Evolutionary conservation across 2,888 invertebrate genomes (phyloP).

Genomic region (Tenodera sinensis): DNA sequence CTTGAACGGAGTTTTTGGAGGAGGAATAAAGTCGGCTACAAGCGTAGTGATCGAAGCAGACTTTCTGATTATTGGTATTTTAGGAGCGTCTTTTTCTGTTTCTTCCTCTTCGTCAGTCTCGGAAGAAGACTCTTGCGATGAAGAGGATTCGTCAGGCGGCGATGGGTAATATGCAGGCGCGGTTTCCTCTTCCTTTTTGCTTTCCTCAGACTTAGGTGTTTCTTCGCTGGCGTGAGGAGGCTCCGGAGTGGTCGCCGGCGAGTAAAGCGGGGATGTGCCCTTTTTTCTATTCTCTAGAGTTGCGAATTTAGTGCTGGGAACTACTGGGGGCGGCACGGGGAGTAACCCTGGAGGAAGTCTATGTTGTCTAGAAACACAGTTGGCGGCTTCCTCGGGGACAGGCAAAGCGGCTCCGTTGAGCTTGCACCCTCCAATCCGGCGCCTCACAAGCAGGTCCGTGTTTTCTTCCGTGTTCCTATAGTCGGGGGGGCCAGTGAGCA

Average conservation of each 20-base stretch:
- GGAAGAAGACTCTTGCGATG: background rate
- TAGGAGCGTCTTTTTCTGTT: background rate
- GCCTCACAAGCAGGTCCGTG: background rate
- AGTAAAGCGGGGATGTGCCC: background rate
- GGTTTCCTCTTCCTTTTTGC: background rate
- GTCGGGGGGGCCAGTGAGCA: constrained; percentile 9
- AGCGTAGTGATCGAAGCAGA: background rate
- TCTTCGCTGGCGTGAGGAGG: background rate
- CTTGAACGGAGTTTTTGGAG: background rate
- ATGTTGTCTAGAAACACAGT: background rate
- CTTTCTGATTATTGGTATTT: background rate
- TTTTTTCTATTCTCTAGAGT: constrained; percentile 2
- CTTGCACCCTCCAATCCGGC: background rate
- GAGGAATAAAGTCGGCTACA: background rate
- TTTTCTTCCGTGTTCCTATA: constrained; percentile 9
- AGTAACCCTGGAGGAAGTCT: background rate
- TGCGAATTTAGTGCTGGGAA: constrained; percentile 17
- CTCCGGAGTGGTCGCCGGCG: constrained; percentile 2
- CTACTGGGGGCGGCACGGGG: background rate
- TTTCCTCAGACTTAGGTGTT: background rate
- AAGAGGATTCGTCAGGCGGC: background rate
- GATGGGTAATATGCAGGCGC: background rate
- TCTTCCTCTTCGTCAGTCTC: background rate
- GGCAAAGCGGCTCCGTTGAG: background rate
- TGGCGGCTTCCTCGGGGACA: background rate